Evolutionary conservation across 2,797 vertebrate species (phyloP).

Genomic region (Brotula barbata): DNA sequence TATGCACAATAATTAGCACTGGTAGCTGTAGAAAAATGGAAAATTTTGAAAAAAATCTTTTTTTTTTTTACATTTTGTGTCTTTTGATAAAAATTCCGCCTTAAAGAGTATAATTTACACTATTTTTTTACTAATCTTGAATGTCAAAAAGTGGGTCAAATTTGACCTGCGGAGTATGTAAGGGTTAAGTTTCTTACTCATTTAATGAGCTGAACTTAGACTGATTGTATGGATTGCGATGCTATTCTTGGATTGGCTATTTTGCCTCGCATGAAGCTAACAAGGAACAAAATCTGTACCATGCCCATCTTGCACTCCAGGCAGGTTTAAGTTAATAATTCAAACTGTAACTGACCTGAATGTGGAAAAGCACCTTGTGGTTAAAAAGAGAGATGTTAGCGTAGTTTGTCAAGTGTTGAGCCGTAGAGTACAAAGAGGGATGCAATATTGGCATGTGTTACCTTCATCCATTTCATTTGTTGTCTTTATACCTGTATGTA

Average conservation of each 20-base stretch:
- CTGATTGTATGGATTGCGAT: conserved; percentile 9
- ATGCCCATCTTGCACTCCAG: conserved; percentile 56
- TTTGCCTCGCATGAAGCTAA: conserved; percentile 43
- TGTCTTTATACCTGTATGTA: conserved; percentile 74
- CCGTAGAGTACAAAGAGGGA: conserved; percentile 52
- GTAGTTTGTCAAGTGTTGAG: conserved; percentile 38
- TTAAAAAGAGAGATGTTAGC: conserved; percentile 42
- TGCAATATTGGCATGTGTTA: conserved; percentile 57
- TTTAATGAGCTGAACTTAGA: neutral
- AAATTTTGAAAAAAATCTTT: no score
- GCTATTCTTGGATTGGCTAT: conserved; percentile 22
- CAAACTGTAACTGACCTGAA: conserved; percentile 31
- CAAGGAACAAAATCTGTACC: conserved; percentile 36
- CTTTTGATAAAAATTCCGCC: no score
- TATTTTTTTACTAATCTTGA: no score
- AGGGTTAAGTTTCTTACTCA: neutral
- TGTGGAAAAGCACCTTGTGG: conserved; percentile 50
- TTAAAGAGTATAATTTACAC: no score
- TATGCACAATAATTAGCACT: no score
- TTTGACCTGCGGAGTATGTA: no score
- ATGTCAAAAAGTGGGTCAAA: no score
- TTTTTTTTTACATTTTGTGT: no score
- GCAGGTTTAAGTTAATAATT: conserved; percentile 31
- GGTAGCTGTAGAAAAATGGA: no score
- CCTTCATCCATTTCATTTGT: conserved; percentile 65